Evolutionary conservation across 2,797 vertebrate species (phyloP), one percentile per base, ranked within the genome.

Genomic region (Nannoperca obscura): DNA sequence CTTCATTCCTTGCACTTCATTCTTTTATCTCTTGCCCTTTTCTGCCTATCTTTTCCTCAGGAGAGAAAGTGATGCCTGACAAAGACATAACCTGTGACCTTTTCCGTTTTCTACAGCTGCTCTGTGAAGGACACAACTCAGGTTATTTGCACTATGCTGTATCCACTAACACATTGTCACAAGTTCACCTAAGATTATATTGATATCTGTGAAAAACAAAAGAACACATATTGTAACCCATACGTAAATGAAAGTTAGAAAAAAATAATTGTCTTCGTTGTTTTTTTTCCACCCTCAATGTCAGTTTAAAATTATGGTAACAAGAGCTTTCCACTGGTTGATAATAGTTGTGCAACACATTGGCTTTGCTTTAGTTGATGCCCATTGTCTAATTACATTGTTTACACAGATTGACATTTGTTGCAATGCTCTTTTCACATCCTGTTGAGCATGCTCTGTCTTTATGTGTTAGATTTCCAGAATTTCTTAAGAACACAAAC

Each of bases 101-200:
- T 54, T 98, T 99, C 89, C 96, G 98, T 57, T 99, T 99, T 84
- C 96, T 99, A 32, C 98, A 99, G 15, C 94, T 99, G 86, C 97
- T 99, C 9, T 99, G 98, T 90, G 98, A 99, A 96, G 98, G 98
- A 83, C 98, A 99, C 93, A 99, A 96, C 88, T 96, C 97, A 95
- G 97, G 98, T 99, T 87, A 79, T 94, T 90, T 80, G 27, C 24
- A 27, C 12, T 42, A 4, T 13, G 19, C 38, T 55, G 5, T 58
- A 58, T 55, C 9, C 14, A 67, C 15, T 22, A 12, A 30, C 20
- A 49, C 12, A 30, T 10, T 40, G 12, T 42, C 7, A 67, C 27
- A 65, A 65, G 14, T 62, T 32, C 30, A 44, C 15, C 49, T 30
- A 20, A 20, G 3, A 62, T 30, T 22, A 27, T 58, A 47, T 58